Base-by-base conservation (phyloP, 2,113 vertebrate genomes). In the Petroica traversi region DNA sequence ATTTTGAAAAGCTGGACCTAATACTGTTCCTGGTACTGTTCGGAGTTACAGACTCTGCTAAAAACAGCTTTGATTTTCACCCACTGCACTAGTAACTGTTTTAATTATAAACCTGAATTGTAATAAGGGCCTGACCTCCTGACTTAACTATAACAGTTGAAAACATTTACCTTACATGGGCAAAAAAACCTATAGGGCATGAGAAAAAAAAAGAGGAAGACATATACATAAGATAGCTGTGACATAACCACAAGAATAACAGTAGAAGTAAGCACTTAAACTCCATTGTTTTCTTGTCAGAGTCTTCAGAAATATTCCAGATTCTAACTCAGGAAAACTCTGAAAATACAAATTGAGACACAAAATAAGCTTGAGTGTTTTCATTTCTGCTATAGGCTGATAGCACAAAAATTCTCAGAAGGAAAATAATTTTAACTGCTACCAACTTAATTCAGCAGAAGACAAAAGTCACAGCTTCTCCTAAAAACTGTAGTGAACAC, bases 141-240 rank as follows among this genome's bases (percentile, higher is more conserved):
- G 36, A 36, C 69, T 89, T 74, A 52, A 63, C 49, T 74, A 0
- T 64, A 72, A 68, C 68, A 87, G 61, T 25, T 72, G 41, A 72
- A 93, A 96, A 66, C 68, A 48, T 88, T 96, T 96, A 93, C 97
- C 98, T 97, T 97, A 97, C 92, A 97, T 74, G 97, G 97, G 78
- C 95, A 97, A 91, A 96, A 94, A 94, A 51, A 8, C 17, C 48
- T 67, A 78, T 28, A 12, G 20, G 48, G 79, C 73, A 95, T 64
- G 73, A 36, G 63, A 45, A 83, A 89, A 62, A 79, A 84, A 89
- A 55, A 77, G 77, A 91, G 86, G 93, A 97, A 89, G 93, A 81
- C 16, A 17, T n/a, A 69, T 38, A 75, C 31, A 66, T 72, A 87
- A 88, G 89, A 25, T 15, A 71, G 54, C 57, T 69, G 69, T 93